A percentile compares a stretch with the other conserved stretches of the same genome.
Evolutionary conservation across 2,113 vertebrate species (phyloP).

Genomic region (Dromiciops gliroides): DNA sequence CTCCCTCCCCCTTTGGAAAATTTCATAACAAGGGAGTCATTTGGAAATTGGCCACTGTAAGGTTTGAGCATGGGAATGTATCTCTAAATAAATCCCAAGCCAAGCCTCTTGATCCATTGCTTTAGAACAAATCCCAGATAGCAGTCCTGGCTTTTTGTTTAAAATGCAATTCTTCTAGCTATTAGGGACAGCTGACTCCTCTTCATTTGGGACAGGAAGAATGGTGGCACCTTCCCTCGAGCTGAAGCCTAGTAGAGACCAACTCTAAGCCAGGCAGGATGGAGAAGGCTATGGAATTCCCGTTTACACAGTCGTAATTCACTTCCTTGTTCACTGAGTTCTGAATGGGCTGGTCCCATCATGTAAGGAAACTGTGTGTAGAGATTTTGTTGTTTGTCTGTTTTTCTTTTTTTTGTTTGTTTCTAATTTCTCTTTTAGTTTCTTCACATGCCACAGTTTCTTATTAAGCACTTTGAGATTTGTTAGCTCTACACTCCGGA

Average conservation of each 20-base stretch:
- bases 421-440: not conserved
- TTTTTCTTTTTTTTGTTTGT: not conserved
- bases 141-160: not conserved
- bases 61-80: not conserved
- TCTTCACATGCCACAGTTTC: not conserved
- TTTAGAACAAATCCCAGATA: not conserved
- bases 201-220: not conserved
- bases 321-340: not conserved
- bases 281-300: not conserved
- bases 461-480: not conserved
- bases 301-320: not conserved
- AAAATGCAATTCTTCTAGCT: not conserved
- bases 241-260: not conserved
- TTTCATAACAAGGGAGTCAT: not conserved
- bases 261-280: not conserved
- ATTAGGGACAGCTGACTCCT: not conserved
- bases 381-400: not conserved
- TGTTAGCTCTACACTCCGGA: not conserved
- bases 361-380: not conserved
- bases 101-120: not conserved
- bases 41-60: not conserved
- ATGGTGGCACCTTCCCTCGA: not conserved
- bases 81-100: not conserved
- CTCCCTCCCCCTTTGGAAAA: not conserved
- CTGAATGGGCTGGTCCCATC: not conserved